Evolutionary conservation across 2,113 vertebrate species (phyloP), one percentile per base, ranked within the genome.

Genomic region (Periophthalmodon schlosseri): DNA sequence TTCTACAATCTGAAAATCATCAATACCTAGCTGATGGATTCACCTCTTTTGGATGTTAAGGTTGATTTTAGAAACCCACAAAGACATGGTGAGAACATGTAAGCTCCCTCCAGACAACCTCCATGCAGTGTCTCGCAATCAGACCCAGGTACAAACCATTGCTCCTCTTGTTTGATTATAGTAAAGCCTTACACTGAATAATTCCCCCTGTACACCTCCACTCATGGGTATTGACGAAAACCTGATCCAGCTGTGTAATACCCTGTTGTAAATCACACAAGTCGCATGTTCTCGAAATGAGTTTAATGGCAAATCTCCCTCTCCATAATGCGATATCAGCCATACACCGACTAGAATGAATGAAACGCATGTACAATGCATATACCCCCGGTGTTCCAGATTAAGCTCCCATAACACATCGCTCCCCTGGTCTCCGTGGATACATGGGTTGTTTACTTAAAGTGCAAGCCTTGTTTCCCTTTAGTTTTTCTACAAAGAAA

Each of bases 341-440:
- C 69, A 20, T 66, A 71, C 73, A 79, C 18, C 67, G 79, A 75
- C 18, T 8, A 12, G 54, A 67, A 63, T 63, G 60, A 82, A 66
- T 70, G 72, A 74, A 68, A 72, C 77, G 21, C 24, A 61, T 64
- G 72, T 67, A 74, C 74, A 69, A 67, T 79, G 75, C 76, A 70
- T 82, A 63, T 83, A 66, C 84, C 80, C 76, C 76, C 44, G 74
- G 84, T 69, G 21, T 76, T 58, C 66, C 78, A 84, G 79, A 87
- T 86, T 81, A 88, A 82, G 82, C 77, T 83, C 64, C 82, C 83
- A 84, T 84, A 88, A 84, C 56, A 73, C 72, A 8, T 79, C 85
- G 83, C 85, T 88, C 73, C 83, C 75, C 72, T 72, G 82, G 86
- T 81, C 81, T 85, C 76, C 47, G 75, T 54, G 75, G 78, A 28